Evolutionary conservation across 2,888 invertebrate genomes (phyloP).

Genomic region (Lordiphosa andalusiaca): DNA sequence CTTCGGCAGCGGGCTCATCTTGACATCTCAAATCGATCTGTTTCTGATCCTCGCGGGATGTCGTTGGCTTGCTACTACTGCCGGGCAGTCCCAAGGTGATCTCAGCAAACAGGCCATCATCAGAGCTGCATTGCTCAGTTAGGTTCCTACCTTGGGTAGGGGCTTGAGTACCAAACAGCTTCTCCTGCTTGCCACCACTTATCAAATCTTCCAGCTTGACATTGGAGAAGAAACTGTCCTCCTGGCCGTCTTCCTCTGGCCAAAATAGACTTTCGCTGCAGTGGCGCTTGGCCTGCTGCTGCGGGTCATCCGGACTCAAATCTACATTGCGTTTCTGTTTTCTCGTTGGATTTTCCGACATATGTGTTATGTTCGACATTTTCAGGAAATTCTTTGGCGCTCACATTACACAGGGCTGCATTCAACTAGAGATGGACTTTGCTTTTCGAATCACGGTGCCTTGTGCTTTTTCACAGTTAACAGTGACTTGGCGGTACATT

Average conservation of each 20-base stretch:
- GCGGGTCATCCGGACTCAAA: background rate
- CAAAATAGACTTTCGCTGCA: slow-evolving; percentile 56
- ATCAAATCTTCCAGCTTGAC: slow-evolving; percentile 61
- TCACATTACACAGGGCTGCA: too few relatives aligned
- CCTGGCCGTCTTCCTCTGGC: slow-evolving; percentile 62
- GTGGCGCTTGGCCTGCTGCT: slow-evolving; percentile 41
- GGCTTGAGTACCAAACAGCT: slow-evolving; percentile 27
- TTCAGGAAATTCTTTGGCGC: too few relatives aligned
- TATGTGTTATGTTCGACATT: too few relatives aligned
- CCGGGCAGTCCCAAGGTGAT: slow-evolving; percentile 34
- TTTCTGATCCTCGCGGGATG: background rate
- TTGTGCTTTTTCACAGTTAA: too few relatives aligned
- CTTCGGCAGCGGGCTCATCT: slow-evolving; percentile 35
- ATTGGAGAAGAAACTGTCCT: slow-evolving; percentile 72
- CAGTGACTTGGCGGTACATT: too few relatives aligned
- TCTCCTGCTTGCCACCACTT: slow-evolving; percentile 17
- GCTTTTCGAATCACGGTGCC: too few relatives aligned
- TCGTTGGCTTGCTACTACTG: slow-evolving; percentile 11
- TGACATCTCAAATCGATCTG: slow-evolving; percentile 16
- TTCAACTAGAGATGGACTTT: too few relatives aligned
- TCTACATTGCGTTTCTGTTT: slow-evolving; percentile 3
- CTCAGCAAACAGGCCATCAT: slow-evolving; percentile 70
- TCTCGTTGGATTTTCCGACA: background rate
- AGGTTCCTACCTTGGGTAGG: slow-evolving; percentile 17
- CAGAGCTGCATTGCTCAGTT: slow-evolving; percentile 32